Conservation (phyloP, 2,113 vertebrate species). For the Ictidomys tridecemlineatus region DNA sequence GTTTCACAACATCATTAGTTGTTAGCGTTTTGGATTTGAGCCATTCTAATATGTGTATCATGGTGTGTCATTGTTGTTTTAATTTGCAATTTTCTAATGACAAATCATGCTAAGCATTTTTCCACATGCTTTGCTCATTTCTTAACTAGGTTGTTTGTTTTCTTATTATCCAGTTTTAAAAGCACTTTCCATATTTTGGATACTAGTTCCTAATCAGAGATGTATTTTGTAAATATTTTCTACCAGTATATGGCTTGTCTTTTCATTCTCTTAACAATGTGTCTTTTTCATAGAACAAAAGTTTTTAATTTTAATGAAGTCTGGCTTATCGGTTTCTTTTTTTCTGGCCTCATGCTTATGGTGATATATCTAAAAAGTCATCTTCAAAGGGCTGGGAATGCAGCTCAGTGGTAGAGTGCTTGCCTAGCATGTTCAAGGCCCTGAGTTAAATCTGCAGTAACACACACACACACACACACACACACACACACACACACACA, state of each 20-base stretch:
- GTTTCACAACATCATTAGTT: neutral
- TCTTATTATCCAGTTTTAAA: neutral
- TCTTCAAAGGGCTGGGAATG: too few species aligned
- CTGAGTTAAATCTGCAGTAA: too few species aligned
- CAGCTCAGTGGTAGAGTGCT: too few species aligned
- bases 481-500: too few species aligned
- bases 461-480: too few species aligned
- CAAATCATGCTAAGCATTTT: neutral
- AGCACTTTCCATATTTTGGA: neutral
- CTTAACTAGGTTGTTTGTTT: neutral
- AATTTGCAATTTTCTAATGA: slow-evolving; percentile 31
- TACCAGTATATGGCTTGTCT: neutral
- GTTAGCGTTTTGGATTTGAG: slow-evolving; percentile 4
- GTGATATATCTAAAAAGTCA: neutral
- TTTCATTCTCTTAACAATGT: neutral
- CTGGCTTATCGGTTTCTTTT: neutral
- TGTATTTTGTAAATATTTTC: neutral
- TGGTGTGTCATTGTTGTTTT: slow-evolving; percentile 25
- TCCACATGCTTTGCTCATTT: slow-evolving; percentile 39
- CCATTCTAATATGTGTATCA: slow-evolving; percentile 4
- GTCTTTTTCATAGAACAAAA: neutral
- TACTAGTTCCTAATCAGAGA: neutral
- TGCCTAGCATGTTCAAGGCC: too few species aligned
- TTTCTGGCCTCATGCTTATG: neutral
- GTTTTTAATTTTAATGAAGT: neutral